Base-by-base conservation (phyloP, 2,113 vertebrate genomes). In the Piliocolobus tephrosceles region DNA sequence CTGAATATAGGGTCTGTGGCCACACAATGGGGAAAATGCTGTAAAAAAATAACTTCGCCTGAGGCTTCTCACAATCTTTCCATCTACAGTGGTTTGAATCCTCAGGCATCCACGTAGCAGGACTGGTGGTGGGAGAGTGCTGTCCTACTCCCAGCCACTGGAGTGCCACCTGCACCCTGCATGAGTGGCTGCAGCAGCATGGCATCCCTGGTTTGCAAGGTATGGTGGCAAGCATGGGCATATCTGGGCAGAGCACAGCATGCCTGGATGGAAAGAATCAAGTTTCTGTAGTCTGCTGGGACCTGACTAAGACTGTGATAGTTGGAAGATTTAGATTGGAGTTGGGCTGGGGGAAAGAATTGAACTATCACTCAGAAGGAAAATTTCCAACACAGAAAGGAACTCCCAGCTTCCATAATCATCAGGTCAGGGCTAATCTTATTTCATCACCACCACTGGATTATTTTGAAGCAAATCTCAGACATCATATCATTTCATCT, bases 61-160 rank as follows among this genome's bases (percentile, higher is more conserved):
- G 32, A 8, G 25, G 50, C 22, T 43, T 18, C 87, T 98, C 14
- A 40, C 1, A 0, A 0, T 55, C 6, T 22, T 80, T 92, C 55
- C 55, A 6, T 10, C 38, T 4, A 0, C 97, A 99, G 99, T 99
- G 99, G 99, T 99, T 99, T 30, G 99, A 99, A 96, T 99, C 99
- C 12, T 98, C 97, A 12, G 98, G 98, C 98, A 99, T 99, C 97
- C 99, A 99, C 0, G 99, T 99, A 50, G 98, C 99, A 0, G 99
- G 99, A 0, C 97, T 99, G 93, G 99, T 99, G 17, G 99, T 99
- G 57, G 99, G 99, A 3, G 99, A 99, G 91, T 98, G 99, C 97
- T 99, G 99, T 0, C 98, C 99, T 86, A 98, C 98, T 38, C 99
- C 99, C 45, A 99, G 99, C 98, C 99, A 99, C 98, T 99, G 99